phyloP scores from a whole-genome alignment of 2,797 vertebrate species.

The Fundulus diaphanus region DNA sequence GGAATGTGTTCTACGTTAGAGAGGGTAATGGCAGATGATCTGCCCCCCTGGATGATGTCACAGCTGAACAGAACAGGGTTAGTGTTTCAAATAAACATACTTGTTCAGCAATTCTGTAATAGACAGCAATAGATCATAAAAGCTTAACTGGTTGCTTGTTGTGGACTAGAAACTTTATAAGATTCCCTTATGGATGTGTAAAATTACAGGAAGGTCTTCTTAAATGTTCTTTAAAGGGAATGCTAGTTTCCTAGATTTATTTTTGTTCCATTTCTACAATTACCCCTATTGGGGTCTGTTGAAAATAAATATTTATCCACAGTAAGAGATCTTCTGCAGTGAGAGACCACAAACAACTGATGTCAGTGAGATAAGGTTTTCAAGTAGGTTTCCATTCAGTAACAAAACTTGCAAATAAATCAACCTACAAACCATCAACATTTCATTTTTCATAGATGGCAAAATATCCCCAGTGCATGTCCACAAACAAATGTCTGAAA shows the following conservation, averaged over 20 bases:
- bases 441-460: neutral
- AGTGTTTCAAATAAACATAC: neutral
- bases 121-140: neutral
- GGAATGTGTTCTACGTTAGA: too few species aligned
- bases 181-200: neutral
- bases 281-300: constrained; percentile 5
- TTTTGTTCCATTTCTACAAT: constrained; percentile 20
- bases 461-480: neutral
- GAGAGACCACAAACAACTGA: constrained; percentile 29
- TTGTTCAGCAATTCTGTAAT: neutral
- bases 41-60: too few species aligned
- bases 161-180: neutral
- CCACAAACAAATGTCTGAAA: constrained; percentile 25
- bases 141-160: neutral
- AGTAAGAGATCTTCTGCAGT: constrained; percentile 7
- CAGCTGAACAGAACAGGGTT: too few species aligned
- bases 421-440: neutral
- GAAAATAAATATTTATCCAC: constrained; percentile 39
- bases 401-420: neutral
- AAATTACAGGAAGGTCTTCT: neutral
- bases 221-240: constrained; percentile 2
- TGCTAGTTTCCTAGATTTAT: constrained; percentile 18
- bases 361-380: neutral
- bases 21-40: too few species aligned
- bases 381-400: neutral